Conservation (phyloP, 2,113 vertebrate genomes). For the Tapirus terrestris region DNA sequence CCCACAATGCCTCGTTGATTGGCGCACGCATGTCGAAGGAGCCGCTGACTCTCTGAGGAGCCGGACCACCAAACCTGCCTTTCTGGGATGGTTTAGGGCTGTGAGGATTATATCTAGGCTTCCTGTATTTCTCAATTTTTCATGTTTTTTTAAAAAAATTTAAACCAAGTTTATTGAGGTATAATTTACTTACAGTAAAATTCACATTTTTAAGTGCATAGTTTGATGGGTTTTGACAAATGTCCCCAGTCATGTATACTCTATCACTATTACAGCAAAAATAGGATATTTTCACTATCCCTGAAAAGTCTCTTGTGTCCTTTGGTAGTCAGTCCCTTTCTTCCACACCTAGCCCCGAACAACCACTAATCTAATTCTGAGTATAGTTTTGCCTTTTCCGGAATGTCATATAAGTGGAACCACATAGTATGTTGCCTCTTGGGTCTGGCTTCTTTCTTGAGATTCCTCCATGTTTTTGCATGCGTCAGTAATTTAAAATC, state of each 20-base stretch:
- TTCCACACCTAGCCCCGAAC: background rate
- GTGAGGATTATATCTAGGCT: background rate
- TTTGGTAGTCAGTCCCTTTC: background rate
- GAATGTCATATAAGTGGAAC: background rate
- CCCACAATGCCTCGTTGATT: background rate
- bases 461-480: background rate
- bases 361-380: background rate
- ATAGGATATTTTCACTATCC: background rate
- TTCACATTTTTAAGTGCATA: background rate
- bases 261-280: background rate
- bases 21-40: background rate
- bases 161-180: background rate
- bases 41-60: background rate
- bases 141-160: background rate
- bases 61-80: background rate
- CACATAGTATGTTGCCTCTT: background rate
- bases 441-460: background rate
- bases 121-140: background rate
- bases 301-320: background rate
- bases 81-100: background rate
- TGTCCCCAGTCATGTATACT: background rate
- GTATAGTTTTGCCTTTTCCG: background rate
- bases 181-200: background rate
- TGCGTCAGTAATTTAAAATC: background rate
- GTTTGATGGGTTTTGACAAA: background rate